phyloP scores from a whole-genome alignment of 1,140 invertebrate species.

The Luehdorfia chinensis region DNA sequence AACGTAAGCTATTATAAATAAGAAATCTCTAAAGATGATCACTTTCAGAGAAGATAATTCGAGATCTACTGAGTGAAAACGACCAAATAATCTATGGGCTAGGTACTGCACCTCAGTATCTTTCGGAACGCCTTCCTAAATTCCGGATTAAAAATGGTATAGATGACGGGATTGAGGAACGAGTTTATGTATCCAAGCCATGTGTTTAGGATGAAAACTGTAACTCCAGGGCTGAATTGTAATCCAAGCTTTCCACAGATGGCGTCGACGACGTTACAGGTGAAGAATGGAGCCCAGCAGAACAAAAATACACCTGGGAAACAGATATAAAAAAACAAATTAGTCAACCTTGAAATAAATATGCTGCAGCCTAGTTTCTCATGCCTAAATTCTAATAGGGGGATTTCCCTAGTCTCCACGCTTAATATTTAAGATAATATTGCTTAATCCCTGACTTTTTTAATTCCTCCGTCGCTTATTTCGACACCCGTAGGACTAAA shows the following conservation, averaged over 20 bases:
- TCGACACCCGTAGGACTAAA: too few relatives aligned
- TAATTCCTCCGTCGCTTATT: too few relatives aligned
- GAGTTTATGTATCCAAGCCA: constrained; percentile 99
- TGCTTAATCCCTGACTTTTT: too few relatives aligned
- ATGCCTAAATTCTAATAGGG: too few relatives aligned
- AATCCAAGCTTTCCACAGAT: constrained; percentile 90
- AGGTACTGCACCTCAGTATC: constrained; percentile 85
- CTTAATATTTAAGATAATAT: too few relatives aligned
- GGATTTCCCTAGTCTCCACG: too few relatives aligned
- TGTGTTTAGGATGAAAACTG: constrained; percentile 95
- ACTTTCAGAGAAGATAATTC: too few relatives aligned
- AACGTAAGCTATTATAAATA: too few relatives aligned
- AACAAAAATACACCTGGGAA: constrained; percentile 92
- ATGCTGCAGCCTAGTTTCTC: too few relatives aligned
- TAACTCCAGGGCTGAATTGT: constrained; percentile 90
- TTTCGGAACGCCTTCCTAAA: constrained; percentile 99
- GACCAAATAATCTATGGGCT: constrained; percentile 72
- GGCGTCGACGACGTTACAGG: constrained; percentile 97
- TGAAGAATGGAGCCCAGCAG: constrained; percentile 99
- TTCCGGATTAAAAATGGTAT: constrained; percentile 99
- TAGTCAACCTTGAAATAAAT: too few relatives aligned
- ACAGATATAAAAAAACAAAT: too few relatives aligned
- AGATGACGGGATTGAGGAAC: constrained; percentile 98
- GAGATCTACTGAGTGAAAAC: constrained; percentile 64
- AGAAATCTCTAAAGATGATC: too few relatives aligned